Conservation (phyloP, 1,140 invertebrate genomes). For the Magallana ariakensis region DNA sequence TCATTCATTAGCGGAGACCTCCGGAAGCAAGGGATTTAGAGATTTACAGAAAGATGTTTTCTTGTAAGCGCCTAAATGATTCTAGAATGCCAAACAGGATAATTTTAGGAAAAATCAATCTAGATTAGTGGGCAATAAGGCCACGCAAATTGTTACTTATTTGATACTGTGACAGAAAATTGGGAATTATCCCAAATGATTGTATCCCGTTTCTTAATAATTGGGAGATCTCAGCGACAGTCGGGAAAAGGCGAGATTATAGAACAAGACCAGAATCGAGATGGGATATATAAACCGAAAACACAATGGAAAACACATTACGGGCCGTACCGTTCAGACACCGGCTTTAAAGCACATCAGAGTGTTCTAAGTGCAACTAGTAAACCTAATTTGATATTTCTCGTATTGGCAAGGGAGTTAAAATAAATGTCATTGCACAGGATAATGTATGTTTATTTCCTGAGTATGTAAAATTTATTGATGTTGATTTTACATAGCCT, state of each 20-base stretch:
- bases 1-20: neutral
- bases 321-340: neutral
- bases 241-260: neutral
- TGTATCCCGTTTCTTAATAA: neutral
- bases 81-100: neutral
- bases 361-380: no score
- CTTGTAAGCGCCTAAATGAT: constrained; percentile 23
- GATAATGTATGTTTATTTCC: no score
- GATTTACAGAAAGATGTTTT: constrained; percentile 31
- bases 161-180: constrained; percentile 9
- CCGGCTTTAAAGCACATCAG: no score
- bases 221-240: neutral
- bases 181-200: neutral
- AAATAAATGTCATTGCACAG: no score
- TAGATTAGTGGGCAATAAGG: neutral
- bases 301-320: neutral
- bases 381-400: no score
- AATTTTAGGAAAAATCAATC: constrained; percentile 1
- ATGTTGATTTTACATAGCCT: no score
- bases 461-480: no score
- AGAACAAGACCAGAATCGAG: neutral
- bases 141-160: neutral
- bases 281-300: neutral
- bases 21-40: constrained; percentile 19
- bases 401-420: no score